Conservation (phyloP, 2,113 vertebrate species). For the human (Homo sapiens) region GRCh38 chr2:42767001-42767500, state of each 20-base stretch:
- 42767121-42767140: neutral
- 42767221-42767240: neutral
- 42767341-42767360: neutral
- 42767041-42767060: fast-evolving
- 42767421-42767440: neutral
- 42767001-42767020: neutral
- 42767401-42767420: neutral
- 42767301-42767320: neutral
- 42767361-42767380: neutral
- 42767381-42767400: neutral
- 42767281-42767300: neutral
- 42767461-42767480: conserved; percentile 91
- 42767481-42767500: conserved; percentile 85
- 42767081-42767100: fast-evolving
- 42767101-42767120: conserved; percentile 32
- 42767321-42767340: fast-evolving
- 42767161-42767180: neutral
- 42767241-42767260: neutral
- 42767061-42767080: neutral
- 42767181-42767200: neutral
- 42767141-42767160: neutral
- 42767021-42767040: neutral
- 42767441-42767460: conserved; percentile 85
- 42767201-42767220: fast-evolving
- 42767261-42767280: neutral